phyloP scores from a whole-genome alignment of 2,888 invertebrate species.

The Teinopalpus imperialis region DNA sequence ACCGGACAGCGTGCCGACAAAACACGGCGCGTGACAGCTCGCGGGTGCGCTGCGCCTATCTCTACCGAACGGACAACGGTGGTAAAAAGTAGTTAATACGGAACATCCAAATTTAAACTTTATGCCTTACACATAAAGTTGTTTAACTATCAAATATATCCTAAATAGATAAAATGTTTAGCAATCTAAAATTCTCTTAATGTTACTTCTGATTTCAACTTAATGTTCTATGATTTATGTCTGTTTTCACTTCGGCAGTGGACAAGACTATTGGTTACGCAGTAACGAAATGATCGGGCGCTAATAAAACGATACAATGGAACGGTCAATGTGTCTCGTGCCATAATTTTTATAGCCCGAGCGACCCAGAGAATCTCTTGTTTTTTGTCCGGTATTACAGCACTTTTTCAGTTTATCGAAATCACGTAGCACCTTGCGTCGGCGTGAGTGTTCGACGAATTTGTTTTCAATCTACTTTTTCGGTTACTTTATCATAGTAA shows the following conservation, averaged over 20 bases:
- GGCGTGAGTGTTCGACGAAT: constrained; percentile 34
- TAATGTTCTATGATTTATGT: constrained; percentile 14
- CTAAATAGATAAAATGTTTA: constrained; percentile 16
- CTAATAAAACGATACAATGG: constrained; percentile 67
- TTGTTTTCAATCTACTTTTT: constrained; percentile 20
- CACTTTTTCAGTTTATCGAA: constrained; percentile 54
- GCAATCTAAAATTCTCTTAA: constrained; percentile 27
- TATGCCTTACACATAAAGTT: constrained; percentile 10
- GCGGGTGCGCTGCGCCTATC: constrained; percentile 67
- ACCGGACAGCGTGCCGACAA: constrained; percentile 43
- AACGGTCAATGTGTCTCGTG: constrained; percentile 74
- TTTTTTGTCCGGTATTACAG: constrained; percentile 45
- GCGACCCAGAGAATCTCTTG: constrained; percentile 40
- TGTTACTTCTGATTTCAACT: constrained; percentile 28
- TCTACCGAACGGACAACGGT: constrained; percentile 42
- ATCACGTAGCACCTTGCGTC: constrained; percentile 47
- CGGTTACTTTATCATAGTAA: constrained; percentile 2
- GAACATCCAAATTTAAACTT: constrained; percentile 33
- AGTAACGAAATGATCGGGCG: constrained; percentile 60
- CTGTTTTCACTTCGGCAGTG: constrained; percentile 23
- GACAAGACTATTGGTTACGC: constrained; percentile 47
- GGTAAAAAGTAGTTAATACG: constrained; percentile 43
- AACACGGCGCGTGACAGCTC: constrained; percentile 71
- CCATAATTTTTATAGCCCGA: constrained; percentile 61
- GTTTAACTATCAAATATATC: not conserved